Conservation (phyloP, 2,888 invertebrate species). For the Cerceris rybyensis region DNA sequence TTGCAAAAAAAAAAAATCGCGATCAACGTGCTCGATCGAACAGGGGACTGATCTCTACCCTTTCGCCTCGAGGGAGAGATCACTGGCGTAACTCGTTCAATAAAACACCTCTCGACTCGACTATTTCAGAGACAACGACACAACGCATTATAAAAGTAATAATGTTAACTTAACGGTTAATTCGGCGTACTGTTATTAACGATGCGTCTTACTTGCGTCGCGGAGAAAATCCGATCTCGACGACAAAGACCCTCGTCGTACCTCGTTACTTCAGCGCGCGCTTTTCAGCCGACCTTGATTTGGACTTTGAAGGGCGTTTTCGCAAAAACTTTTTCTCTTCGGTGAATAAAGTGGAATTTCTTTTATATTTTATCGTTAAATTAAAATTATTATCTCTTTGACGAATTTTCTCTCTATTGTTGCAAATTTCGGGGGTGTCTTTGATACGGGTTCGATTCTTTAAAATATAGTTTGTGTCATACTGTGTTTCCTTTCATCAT, state of each 20-base stretch:
- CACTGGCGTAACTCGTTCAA: slow-evolving; percentile 35
- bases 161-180: slow-evolving; percentile 72
- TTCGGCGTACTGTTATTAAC: slow-evolving; percentile 66
- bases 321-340: too few species aligned
- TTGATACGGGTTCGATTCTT: too few species aligned
- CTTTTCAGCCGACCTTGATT: too few species aligned
- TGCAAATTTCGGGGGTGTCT: too few species aligned
- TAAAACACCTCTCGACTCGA: slow-evolving; percentile 67
- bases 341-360: too few species aligned
- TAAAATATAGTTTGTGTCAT: too few species aligned
- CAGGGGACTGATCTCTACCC: not conserved
- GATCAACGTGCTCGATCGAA: not conserved
- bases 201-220: slow-evolving; percentile 45
- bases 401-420: too few species aligned
- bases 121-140: slow-evolving; percentile 82
- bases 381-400: too few species aligned
- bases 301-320: too few species aligned
- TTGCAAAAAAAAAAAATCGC: not conserved
- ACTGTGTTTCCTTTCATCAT: too few species aligned
- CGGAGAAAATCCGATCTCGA: slow-evolving; percentile 32
- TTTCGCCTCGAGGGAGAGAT: slow-evolving; percentile 5
- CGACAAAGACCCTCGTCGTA: slow-evolving; percentile 17
- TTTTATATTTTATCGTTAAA: too few species aligned
- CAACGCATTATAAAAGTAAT: slow-evolving; percentile 81
- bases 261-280: too few species aligned